phyloP scores from a whole-genome alignment of 2,888 invertebrate genomes.

The Smittia sp. region DNA sequence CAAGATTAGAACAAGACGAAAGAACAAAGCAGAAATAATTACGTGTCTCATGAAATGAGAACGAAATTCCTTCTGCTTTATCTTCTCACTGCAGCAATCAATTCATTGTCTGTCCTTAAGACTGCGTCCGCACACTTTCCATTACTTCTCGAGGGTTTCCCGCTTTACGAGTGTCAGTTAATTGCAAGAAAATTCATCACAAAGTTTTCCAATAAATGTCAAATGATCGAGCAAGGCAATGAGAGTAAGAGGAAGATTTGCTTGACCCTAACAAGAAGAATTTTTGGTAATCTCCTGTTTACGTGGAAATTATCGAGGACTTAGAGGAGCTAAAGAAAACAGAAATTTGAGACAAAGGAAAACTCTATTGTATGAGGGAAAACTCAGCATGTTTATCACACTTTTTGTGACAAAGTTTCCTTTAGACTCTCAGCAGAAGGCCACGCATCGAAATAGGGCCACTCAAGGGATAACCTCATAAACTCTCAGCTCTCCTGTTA shows the following conservation, averaged over 20 bases:
- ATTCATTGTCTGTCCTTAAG: slow-evolving; percentile 27
- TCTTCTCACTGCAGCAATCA: slow-evolving; percentile 23
- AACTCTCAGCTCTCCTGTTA: no score
- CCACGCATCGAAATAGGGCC: no score
- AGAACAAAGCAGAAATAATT: slow-evolving; percentile 38
- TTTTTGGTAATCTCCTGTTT: background rate
- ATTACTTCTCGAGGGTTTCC: background rate
- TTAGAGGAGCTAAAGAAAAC: background rate
- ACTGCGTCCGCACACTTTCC: background rate
- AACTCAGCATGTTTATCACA: background rate
- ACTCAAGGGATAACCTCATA: no score
- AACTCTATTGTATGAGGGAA: background rate
- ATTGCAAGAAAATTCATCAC: no score
- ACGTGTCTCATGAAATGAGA: slow-evolving; percentile 40
- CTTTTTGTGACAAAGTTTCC: background rate
- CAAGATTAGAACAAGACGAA: slow-evolving; percentile 26
- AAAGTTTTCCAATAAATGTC: slow-evolving; percentile 7
- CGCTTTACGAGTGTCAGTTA: no score
- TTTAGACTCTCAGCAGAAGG: background rate
- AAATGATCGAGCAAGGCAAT: background rate
- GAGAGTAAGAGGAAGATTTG: background rate
- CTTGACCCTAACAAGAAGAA: background rate
- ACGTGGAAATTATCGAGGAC: background rate
- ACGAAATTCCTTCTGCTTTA: slow-evolving; percentile 36
- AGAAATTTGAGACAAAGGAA: background rate